A percentile compares a stretch with the other conserved stretches of the same genome.
Conservation (phyloP, 53 echinoderm and acorn worm genomes). For the Henricia sp. region DNA sequence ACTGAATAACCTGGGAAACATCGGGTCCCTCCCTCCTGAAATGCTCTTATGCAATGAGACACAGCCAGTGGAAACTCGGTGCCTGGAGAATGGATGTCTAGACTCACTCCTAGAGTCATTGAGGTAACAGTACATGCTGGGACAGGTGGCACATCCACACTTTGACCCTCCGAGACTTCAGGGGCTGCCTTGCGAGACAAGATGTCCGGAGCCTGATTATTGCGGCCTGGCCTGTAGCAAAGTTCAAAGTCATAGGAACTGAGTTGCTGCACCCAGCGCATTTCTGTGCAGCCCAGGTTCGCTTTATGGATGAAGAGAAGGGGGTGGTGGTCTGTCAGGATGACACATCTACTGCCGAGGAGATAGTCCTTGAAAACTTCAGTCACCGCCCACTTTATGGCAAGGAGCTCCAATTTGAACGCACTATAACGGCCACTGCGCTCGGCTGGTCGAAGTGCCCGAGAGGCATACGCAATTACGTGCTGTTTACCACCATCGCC, state of each 20-base stretch:
- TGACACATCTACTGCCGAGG: not conserved
- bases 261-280: conserved; percentile 30
- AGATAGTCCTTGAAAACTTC: conserved; percentile 57
- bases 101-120: not conserved
- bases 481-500: not conserved
- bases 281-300: conserved; percentile 28
- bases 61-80: not conserved
- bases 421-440: conserved; percentile 53
- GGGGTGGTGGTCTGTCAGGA: conserved; percentile 56
- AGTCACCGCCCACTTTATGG: conserved; percentile 39
- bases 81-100: not conserved
- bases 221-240: not conserved
- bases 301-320: conserved; percentile 45
- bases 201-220: conserved; percentile 21
- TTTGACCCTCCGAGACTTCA: not conserved
- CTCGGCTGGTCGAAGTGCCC: conserved; percentile 37
- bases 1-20: not conserved
- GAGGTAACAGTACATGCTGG: not conserved
- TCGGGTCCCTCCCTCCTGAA: not conserved
- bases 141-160: not conserved
- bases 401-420: conserved; percentile 50
- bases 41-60: not conserved
- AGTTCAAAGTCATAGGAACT: conserved; percentile 32
- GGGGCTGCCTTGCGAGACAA: not conserved
- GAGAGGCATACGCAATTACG: conserved; percentile 42